Base-by-base conservation (phyloP, 2,113 vertebrate species). In the Melanerpes formicivorus region DNA sequence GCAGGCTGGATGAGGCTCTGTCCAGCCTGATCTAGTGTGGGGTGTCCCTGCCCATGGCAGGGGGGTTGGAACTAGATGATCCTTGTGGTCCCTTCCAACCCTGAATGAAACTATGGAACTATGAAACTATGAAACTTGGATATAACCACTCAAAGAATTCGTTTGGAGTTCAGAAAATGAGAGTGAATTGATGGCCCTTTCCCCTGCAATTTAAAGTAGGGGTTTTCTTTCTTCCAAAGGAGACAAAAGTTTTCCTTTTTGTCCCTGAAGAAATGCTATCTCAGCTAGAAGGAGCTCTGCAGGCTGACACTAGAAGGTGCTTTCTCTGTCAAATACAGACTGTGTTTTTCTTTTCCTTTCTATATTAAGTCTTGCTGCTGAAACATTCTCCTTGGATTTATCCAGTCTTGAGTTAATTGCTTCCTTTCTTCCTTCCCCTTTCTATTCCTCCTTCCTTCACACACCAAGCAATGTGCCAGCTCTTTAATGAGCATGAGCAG, bases 141-240 rank as follows among this genome's bases (percentile, higher is more conserved):
- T 73, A 16, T 67, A 34, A 52, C 12, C 50, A 52, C 50, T 89
- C 83, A 94, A 63, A 90, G 82, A 89, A 65, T 92, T 96, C 95
- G 75, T 86, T 93, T 90, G 76, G 66, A 9, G 26, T 95, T 89
- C 19, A 80, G 82, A 93, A 90, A 66, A 14, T 4, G 26, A 64
- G 46, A 95, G 21, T 77, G 87, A 93, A 52, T 94, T 95, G 70
- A 59, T 26, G 75, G 44, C 67, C 75, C 59, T 93, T 95, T 94
- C 58, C 59, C 54, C 58, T 78, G 56, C 64, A 44, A 87, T 94
- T 93, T 82, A 81, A 93, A 77, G 27, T 1, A 34, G 19, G 58
- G 48, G n/a, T 11, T 56, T 72, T 90, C 84, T 79, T 84, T 64
- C 56, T 67, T 63, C 37, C 37, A 55, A 87, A 80, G 37, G 56